These are phyloP conservation scores for Donacobius atricapilla DNA, from an alignment of 2,113 vertebrate species.

Conservation along the genomic window DNA sequence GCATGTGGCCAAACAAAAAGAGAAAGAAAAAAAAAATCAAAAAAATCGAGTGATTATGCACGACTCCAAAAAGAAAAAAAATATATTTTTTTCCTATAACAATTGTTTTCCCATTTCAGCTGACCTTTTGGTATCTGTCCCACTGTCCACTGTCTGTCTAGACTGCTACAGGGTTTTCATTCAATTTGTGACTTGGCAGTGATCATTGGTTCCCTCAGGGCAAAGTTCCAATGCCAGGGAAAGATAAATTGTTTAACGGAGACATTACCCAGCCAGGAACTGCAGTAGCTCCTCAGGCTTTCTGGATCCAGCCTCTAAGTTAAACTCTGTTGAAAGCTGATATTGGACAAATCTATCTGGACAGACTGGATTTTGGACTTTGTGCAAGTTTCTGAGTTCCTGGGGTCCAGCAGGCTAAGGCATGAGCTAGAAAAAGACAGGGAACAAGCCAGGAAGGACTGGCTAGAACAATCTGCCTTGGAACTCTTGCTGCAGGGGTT, in stretches of 20 bases:
- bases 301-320: constrained; percentile 36
- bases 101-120: constrained; percentile 55
- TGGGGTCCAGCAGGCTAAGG: neutral
- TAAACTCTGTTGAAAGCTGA: constrained; percentile 23
- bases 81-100: constrained; percentile 35
- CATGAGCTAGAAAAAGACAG: neutral
- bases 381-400: neutral
- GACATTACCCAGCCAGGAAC: constrained; percentile 21
- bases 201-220: constrained; percentile 51
- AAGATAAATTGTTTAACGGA: constrained; percentile 8
- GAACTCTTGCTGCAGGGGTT: neutral
- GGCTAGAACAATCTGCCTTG: neutral
- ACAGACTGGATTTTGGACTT: constrained; percentile 22
- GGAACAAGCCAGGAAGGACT: neutral
- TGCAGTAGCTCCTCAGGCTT: constrained; percentile 4
- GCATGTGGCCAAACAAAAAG: constrained; percentile 91
- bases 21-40: constrained; percentile 30
- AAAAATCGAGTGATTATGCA: constrained; percentile 25
- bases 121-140: constrained; percentile 75
- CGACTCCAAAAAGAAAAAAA: constrained; percentile 19
- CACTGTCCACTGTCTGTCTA: constrained; percentile 74
- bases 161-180: constrained; percentile 45
- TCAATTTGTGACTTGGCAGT: constrained; percentile 36
- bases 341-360: constrained; percentile 16
- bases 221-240: constrained; percentile 40